Conservation (phyloP, 2,797 vertebrate species). For the Darevskia mixta region DNA sequence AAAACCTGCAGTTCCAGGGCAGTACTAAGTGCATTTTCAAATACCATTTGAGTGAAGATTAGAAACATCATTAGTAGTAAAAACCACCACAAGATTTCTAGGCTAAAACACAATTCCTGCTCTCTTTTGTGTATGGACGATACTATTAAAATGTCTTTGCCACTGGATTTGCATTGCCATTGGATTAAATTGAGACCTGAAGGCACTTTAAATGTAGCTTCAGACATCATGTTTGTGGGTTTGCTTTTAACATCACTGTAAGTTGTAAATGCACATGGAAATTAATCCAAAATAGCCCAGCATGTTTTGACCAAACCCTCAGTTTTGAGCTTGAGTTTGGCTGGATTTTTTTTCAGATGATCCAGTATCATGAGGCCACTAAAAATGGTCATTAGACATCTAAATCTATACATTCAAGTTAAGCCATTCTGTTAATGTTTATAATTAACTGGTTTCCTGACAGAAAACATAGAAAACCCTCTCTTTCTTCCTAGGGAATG, state of each 20-base stretch:
- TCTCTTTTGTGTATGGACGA: background rate
- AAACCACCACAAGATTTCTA: background rate
- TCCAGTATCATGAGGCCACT: background rate
- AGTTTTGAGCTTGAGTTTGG: background rate
- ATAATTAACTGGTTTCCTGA: slow-evolving; percentile 27
- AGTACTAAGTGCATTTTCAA: background rate
- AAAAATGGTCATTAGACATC: background rate
- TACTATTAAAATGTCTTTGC: background rate
- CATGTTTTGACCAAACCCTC: background rate
- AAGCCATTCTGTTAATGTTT: slow-evolving; percentile 8
- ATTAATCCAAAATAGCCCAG: background rate
- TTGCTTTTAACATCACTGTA: background rate
- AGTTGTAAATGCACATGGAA: background rate
- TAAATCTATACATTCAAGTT: slow-evolving; percentile 16
- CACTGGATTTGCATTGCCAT: background rate
- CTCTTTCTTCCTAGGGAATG: slow-evolving; percentile 40
- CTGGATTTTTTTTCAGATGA: background rate
- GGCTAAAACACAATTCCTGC: background rate
- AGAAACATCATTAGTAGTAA: background rate
- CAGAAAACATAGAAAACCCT: slow-evolving; percentile 42
- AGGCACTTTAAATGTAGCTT: background rate
- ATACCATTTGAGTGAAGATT: background rate
- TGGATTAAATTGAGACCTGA: background rate
- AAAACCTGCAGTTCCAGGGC: slow-evolving; percentile 9
- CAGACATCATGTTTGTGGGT: background rate